Base-by-base conservation (phyloP, 2,797 vertebrate genomes). In the Sebastes steindachneri region DNA sequence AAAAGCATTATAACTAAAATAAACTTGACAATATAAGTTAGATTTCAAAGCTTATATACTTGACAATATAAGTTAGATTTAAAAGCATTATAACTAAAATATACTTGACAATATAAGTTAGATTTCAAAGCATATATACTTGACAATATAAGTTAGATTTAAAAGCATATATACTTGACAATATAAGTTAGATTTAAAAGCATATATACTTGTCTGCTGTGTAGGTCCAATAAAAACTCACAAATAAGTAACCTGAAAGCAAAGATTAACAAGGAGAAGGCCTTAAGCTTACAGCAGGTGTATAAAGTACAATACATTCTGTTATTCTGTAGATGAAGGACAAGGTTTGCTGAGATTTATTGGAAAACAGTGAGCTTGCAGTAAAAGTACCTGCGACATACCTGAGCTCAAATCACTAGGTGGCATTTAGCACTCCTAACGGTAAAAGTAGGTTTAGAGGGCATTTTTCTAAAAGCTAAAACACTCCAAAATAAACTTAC, bases 191-290 rank as follows among this genome's bases (percentile, higher is more conserved):
- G 33, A 35, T 35, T 35, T 35, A 0, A 35, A 35, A 4, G 33
- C 2, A 4, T 12, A 26, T 35, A 35, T 35, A 37, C 35, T 37
- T 37, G 15, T 17, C 17, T 41, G 2, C 3, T 1, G 7, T 10
- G 5, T 2, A 29, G n/a, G 12, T 37, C 25, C 21, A 64, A 29
- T 55, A 45, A 75, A 84, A 75, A 11, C 9, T 71, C 11, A 45
- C 12, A 68, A 85, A 90, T 87, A 79, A 82, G 48, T 92, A 83
- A 90, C 79, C 69, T 64, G 26, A 25, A 57, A 15, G 69, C 0
- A 63, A 33, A 41, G 1, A 86, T 79, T 73, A 87, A 87, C 71
- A 48, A 21, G 3, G 0, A 8, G 5, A 2, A 19, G 11, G 5
- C 7, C 11, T 26, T 41, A 10, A 51, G 26, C 17, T 35, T 19